A percentile compares a stretch with the other conserved stretches of the same genome.
These are phyloP conservation scores for Plemyria rubiginata DNA, from an alignment of 2,888 invertebrate species.

Conservation along the genomic window DNA sequence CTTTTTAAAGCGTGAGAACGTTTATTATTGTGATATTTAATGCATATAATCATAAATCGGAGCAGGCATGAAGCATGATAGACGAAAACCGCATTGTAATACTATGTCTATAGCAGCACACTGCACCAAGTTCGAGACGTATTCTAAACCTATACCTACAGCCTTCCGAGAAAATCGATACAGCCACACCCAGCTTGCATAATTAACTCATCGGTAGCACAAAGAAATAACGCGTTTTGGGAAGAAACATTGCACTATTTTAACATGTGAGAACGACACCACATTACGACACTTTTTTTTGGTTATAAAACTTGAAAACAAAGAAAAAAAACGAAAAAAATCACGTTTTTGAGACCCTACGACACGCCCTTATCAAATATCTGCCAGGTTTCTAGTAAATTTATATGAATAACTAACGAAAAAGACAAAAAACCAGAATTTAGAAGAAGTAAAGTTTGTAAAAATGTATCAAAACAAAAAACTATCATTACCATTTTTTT, in stretches of 20 bases:
- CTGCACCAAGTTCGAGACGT: slow-evolving; percentile 75
- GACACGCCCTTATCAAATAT: slow-evolving; percentile 27
- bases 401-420: slow-evolving; percentile 44
- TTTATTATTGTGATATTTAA: slow-evolving; percentile 6
- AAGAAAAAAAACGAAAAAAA: slow-evolving; percentile 75
- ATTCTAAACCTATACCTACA: slow-evolving; percentile 80
- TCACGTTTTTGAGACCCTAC: slow-evolving; percentile 50
- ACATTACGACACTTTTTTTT: slow-evolving; percentile 77
- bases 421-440: slow-evolving; percentile 64
- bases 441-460: slow-evolving; percentile 74
- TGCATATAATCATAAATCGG: slow-evolving; percentile 19
- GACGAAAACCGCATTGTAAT: slow-evolving; percentile 63
- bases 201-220: slow-evolving; percentile 67
- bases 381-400: slow-evolving; percentile 35
- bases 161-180: slow-evolving; percentile 84
- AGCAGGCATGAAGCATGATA: slow-evolving; percentile 51
- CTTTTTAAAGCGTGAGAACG: slow-evolving; percentile 9
- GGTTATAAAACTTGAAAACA: slow-evolving; percentile 82
- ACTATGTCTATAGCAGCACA: slow-evolving; percentile 63
- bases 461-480: slow-evolving; percentile 86
- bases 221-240: slow-evolving; percentile 54
- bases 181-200: slow-evolving; percentile 84
- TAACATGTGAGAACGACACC: slow-evolving; percentile 77
- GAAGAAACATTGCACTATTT: slow-evolving; percentile 65
- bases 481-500: slow-evolving; percentile 85